Base-by-base conservation (phyloP, 2,888 invertebrate genomes). In the Notodonta ziczac region DNA sequence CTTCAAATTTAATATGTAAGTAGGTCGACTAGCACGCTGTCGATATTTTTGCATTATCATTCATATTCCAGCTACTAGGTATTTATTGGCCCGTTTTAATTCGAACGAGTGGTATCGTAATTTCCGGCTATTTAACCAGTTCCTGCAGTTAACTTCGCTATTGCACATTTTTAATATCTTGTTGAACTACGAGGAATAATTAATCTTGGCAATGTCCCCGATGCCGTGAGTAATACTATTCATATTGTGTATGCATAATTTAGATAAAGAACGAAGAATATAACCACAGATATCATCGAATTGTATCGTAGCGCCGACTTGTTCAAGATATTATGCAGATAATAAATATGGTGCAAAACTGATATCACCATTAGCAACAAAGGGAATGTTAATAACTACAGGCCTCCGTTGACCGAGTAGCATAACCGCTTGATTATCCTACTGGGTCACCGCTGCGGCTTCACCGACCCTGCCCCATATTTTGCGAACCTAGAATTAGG, bases 381-480 rank as follows among this genome's bases (percentile, higher is more conserved):
- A 46, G 42, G 42, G 10, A 46, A 46, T n/a, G n/a, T 46, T n/a
- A 46, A 13, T 5, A 5, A n/a, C 51, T 5, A 24, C 9, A 16
- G 51, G 12, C 35, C 35, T 35, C 35, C 4, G 4, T 35, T 35
- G 35, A 35, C 35, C 35, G 35, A 35, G 6, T 35, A 35, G 4
- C 6, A 35, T 35, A 35, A 10, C n/a, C 50, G 12, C 50, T 0
- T 55, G 56, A 56, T 65, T 70, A 70, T 77, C 77, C 76, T 74
- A 77, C 78, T 74, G 74, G 83, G 82, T 82, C 82, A 67, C 65
- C 62, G 66, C 63, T 69, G 64, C 62, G 65, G 68, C 77, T 67
- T 78, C 78, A 73, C 73, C 77, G 82, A 69, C 90, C 90, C 88
- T 90, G 90, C 76, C 87, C 88, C 70, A 85, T 85, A 81, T 88